Conservation (phyloP, 2,888 invertebrate genomes). For the Stenoptilia bipunctidactyla region DNA sequence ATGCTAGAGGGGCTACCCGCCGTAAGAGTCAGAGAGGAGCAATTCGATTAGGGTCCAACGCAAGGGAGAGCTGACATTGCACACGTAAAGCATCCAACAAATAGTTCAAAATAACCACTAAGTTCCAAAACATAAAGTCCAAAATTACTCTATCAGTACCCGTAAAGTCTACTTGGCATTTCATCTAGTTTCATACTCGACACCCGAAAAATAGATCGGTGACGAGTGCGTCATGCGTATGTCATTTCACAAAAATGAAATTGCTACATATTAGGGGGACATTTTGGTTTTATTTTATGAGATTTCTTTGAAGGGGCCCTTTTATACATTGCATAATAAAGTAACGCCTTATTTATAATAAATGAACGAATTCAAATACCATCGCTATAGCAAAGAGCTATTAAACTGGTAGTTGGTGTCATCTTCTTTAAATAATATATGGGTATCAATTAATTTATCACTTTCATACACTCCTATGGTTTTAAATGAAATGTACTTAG, state of each 20-base stretch:
- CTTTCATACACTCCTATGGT: too few relatives aligned
- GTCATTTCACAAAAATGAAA: constrained; percentile 65
- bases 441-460: too few relatives aligned
- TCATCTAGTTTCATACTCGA: constrained; percentile 66
- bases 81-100: constrained; percentile 28
- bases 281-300: constrained; percentile 41
- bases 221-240: constrained; percentile 45
- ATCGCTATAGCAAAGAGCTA: too few relatives aligned
- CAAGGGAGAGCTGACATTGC: constrained; percentile 60
- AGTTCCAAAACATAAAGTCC: constrained; percentile 15
- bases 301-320: constrained; percentile 26
- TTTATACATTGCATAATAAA: too few relatives aligned
- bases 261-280: constrained; percentile 51
- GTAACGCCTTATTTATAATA: too few relatives aligned
- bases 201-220: constrained; percentile 63
- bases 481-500: too few relatives aligned
- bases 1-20: constrained; percentile 58
- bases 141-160: constrained; percentile 9
- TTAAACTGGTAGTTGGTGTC: too few relatives aligned
- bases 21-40: constrained; percentile 57
- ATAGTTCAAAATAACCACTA: constrained; percentile 14
- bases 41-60: constrained; percentile 68
- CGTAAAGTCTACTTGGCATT: constrained; percentile 31
- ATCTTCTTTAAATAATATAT: too few relatives aligned
- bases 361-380: too few relatives aligned